phyloP scores from a whole-genome alignment of 2,113 vertebrate species.

The Zosterops hypoxanthus region DNA sequence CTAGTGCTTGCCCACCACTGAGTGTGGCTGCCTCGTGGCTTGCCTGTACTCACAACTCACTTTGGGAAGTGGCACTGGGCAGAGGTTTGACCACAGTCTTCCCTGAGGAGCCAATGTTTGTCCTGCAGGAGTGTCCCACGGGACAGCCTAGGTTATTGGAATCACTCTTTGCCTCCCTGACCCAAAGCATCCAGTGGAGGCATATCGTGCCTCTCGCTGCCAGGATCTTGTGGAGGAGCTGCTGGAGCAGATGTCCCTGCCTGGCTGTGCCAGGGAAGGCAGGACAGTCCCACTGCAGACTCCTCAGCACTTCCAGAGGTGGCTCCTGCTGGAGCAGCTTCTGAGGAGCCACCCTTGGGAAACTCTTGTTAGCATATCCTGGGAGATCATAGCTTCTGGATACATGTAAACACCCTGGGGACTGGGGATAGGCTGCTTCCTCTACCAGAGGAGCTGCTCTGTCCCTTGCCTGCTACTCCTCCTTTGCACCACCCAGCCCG shows the following conservation, averaged over 20 bases:
- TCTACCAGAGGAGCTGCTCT: background rate
- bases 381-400: background rate
- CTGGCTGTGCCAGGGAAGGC: rapidly evolving
- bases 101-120: background rate
- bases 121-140: background rate
- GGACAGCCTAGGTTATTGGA: background rate
- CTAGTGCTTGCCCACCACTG: background rate
- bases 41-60: rapidly evolving
- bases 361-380: background rate
- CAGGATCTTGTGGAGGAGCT: background rate
- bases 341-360: background rate
- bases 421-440: background rate
- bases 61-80: background rate
- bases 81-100: background rate
- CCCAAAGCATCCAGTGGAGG: background rate
- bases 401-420: rapidly evolving
- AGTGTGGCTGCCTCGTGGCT: background rate
- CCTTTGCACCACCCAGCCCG: rapidly evolving
- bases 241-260: background rate
- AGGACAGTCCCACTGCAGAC: background rate
- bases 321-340: background rate
- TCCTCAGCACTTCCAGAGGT: background rate
- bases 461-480: background rate
- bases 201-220: rapidly evolving
- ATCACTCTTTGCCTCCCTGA: background rate